phyloP scores from a whole-genome alignment of 2,888 invertebrate genomes.

The Nomada fucata region DNA sequence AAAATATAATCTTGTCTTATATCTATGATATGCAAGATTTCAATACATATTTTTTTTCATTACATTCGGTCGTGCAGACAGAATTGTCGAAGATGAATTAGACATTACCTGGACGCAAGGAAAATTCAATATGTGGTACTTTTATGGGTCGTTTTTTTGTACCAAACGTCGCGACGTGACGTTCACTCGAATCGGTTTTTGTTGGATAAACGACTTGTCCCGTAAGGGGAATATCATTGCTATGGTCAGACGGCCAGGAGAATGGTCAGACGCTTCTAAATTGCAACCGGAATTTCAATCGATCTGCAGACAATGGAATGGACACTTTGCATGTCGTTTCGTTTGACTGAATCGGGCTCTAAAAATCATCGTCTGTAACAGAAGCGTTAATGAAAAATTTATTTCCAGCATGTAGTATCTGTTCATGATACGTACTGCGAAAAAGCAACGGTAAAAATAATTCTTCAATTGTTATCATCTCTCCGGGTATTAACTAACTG shows the following conservation, averaged over 20 bases:
- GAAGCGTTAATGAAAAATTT: conserved; percentile 37
- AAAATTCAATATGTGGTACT: conserved; percentile 8
- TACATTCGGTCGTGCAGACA: background rate
- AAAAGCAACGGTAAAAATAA: background rate
- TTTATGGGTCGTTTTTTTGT: background rate
- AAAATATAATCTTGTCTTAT: too few species aligned
- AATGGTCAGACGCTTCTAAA: conserved; percentile 27
- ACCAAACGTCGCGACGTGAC: background rate
- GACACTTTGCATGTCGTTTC: conserved; percentile 28
- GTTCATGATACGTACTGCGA: background rate
- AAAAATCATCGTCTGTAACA: conserved; percentile 18
- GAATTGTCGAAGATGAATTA: background rate
- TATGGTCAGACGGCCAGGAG: background rate
- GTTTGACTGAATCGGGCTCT: conserved; percentile 22
- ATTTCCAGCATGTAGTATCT: conserved; percentile 2
- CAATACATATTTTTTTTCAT: background rate
- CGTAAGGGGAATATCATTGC: conserved; percentile 35
- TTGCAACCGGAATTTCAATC: conserved; percentile 48
- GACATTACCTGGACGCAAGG: background rate
- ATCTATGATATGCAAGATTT: background rate
- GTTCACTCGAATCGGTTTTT: conserved; percentile 33
- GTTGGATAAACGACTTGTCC: conserved; percentile 41
- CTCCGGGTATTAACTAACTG: too few species aligned
- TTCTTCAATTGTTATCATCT: background rate
- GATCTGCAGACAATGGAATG: conserved; percentile 38